phyloP scores from a whole-genome alignment of 2,888 invertebrate genomes.

The Euspilapteryx auroguttella region DNA sequence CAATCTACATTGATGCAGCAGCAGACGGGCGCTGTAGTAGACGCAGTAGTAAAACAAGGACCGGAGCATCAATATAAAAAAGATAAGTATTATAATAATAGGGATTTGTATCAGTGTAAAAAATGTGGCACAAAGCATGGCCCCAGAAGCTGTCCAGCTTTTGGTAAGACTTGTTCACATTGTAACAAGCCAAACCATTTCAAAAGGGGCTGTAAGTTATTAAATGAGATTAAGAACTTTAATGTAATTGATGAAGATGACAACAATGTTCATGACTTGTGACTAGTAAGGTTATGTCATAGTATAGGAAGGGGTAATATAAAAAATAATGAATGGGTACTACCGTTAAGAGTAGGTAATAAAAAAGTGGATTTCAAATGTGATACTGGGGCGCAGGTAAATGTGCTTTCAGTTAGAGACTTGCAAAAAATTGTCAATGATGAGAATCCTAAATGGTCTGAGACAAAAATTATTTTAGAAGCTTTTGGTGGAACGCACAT shows the following conservation, averaged over 20 bases:
- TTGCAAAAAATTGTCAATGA: neutral
- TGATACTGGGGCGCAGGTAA: neutral
- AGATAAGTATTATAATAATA: constrained; percentile 1
- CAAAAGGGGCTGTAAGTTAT: neutral
- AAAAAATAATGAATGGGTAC: neutral
- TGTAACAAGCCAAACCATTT: neutral
- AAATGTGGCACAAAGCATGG: constrained; percentile 1
- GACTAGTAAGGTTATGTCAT: too few species aligned
- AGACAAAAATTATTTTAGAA: constrained; percentile 1
- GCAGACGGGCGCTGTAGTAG: too few species aligned
- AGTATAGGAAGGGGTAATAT: too few species aligned
- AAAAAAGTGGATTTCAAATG: neutral
- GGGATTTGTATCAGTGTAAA: neutral
- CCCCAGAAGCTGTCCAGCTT: neutral
- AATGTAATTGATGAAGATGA: neutral
- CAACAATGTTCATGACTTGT: too few species aligned
- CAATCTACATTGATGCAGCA: too few species aligned
- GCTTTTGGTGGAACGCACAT: too few species aligned
- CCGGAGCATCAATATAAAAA: neutral
- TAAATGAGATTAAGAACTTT: neutral
- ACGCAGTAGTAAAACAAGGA: too few species aligned
- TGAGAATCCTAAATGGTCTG: neutral
- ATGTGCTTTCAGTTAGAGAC: neutral
- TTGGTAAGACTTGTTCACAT: neutral
- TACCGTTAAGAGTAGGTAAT: too few species aligned